phyloP scores from a whole-genome alignment of 2,797 vertebrate species.

The Syngnathus rostellatus region DNA sequence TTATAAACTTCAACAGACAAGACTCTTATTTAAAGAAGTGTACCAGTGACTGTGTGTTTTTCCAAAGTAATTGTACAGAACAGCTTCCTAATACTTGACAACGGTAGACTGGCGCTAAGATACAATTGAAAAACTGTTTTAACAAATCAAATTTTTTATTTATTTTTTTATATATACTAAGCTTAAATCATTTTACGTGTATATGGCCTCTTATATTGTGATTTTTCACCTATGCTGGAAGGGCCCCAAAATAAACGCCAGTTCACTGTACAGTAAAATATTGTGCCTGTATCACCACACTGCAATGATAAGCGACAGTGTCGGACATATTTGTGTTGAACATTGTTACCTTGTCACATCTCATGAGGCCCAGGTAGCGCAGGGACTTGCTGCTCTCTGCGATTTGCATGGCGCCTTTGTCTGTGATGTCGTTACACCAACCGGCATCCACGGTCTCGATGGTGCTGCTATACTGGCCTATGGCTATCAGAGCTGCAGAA shows the following conservation, averaged over 20 bases:
- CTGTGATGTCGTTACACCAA: constrained; percentile 98
- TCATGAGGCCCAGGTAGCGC: constrained; percentile 93
- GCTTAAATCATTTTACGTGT: no score
- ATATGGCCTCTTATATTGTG: no score
- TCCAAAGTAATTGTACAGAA: no score
- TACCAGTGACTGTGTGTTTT: background rate
- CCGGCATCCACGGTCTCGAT: constrained; percentile 97
- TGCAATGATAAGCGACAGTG: constrained; percentile 2
- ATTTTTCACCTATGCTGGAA: no score
- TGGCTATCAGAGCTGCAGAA: constrained; percentile 87
- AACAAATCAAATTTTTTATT: no score
- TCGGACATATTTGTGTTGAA: constrained; percentile 13
- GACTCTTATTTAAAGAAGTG: background rate
- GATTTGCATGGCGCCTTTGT: constrained; percentile 92
- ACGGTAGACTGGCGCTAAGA: no score
- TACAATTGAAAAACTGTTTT: no score
- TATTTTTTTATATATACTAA: no score
- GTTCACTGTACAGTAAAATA: background rate
- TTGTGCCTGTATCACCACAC: background rate
- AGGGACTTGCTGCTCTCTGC: constrained; percentile 96
- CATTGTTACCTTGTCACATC: constrained; percentile 91
- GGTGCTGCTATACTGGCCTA: constrained; percentile 90
- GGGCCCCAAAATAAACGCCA: background rate
- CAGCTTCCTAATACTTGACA: no score
- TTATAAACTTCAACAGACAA: no score